Percentiles rank a stretch among this genome's conserved stretches.
phyloP scores from a whole-genome alignment of 2,888 invertebrate species.

The Mimumesa dahlbomi region DNA sequence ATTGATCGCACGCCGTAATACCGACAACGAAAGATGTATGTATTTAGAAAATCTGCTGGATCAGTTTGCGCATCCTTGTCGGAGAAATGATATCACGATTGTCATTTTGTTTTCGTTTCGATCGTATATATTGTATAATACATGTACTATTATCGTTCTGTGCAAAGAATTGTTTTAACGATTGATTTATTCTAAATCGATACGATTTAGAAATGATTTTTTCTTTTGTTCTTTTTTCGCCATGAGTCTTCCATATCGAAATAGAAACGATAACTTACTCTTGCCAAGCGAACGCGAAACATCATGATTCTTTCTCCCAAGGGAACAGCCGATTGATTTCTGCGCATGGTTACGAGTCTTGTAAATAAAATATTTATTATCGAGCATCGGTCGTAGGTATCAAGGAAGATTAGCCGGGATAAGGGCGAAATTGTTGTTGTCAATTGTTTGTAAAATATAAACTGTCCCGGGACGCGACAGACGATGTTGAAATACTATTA shows the following conservation, averaged over 20 bases:
- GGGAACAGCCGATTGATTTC: slow-evolving; percentile 15
- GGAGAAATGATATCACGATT: too few relatives aligned
- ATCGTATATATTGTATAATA: too few relatives aligned
- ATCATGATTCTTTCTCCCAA: slow-evolving; percentile 31
- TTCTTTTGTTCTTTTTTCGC: slow-evolving; percentile 23
- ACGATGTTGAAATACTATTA: neutral
- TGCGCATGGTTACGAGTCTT: slow-evolving; percentile 11
- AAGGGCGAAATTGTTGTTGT: slow-evolving; percentile 58
- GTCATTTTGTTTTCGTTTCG: too few relatives aligned
- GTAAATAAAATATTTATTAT: slow-evolving; percentile 48
- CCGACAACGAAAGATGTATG: slow-evolving; percentile 49
- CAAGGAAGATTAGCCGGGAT: slow-evolving; percentile 29
- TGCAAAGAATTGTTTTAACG: neutral
- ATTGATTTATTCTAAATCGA: neutral
- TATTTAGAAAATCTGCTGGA: slow-evolving; percentile 16
- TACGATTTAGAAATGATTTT: neutral
- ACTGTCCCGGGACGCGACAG: slow-evolving; percentile 26
- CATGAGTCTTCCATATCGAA: slow-evolving; percentile 40
- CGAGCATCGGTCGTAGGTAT: slow-evolving; percentile 36
- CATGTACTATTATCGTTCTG: too few relatives aligned
- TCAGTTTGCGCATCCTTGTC: too few relatives aligned
- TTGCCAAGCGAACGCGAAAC: neutral
- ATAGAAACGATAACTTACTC: neutral
- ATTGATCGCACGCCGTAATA: slow-evolving; percentile 33
- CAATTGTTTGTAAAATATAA: slow-evolving; percentile 61